A percentile compares a stretch with the other conserved stretches of the same genome.
phyloP scores from a whole-genome alignment of 2,888 invertebrate species.

The Mactromeris polynyma region DNA sequence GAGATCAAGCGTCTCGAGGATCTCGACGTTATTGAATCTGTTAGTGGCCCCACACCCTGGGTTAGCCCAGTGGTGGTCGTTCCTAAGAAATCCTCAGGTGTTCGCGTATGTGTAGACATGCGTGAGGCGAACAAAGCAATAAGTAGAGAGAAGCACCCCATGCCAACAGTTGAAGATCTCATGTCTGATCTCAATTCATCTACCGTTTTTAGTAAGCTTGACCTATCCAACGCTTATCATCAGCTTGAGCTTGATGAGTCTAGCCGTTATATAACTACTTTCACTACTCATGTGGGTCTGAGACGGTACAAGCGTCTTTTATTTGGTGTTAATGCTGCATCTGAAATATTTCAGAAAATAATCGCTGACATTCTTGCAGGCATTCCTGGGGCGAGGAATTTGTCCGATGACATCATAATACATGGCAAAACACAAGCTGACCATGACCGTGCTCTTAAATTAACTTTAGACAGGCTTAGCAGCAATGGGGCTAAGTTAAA shows the following conservation, averaged over 20 bases:
- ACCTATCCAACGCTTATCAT: constrained; percentile 70
- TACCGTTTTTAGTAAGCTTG: no score
- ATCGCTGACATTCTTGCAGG: constrained; percentile 36
- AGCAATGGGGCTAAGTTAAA: no score
- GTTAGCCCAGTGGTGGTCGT: constrained; percentile 75
- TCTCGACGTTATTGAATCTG: no score
- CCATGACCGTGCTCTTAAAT: constrained; percentile 39
- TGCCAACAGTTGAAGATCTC: constrained; percentile 72
- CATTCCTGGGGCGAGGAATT: constrained; percentile 42
- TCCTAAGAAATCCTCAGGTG: constrained; percentile 70
- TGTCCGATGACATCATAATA: constrained; percentile 50
- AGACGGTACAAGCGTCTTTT: no score
- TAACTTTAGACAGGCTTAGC: constrained; percentile 45
- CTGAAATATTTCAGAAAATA: constrained; percentile 50
- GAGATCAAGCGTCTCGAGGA: no score
- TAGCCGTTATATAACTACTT: constrained; percentile 70
- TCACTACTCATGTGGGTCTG: no score
- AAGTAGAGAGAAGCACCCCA: constrained; percentile 64
- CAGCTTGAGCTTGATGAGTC: constrained; percentile 69
- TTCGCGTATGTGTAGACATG: no score
- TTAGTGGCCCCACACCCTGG: constrained; percentile 79
- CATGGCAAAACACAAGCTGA: no score
- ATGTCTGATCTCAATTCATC: no score
- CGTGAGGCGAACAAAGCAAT: constrained; percentile 71
- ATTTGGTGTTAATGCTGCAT: no score